Conservation (phyloP, 2,888 invertebrate genomes). For the Aelia acuminata region DNA sequence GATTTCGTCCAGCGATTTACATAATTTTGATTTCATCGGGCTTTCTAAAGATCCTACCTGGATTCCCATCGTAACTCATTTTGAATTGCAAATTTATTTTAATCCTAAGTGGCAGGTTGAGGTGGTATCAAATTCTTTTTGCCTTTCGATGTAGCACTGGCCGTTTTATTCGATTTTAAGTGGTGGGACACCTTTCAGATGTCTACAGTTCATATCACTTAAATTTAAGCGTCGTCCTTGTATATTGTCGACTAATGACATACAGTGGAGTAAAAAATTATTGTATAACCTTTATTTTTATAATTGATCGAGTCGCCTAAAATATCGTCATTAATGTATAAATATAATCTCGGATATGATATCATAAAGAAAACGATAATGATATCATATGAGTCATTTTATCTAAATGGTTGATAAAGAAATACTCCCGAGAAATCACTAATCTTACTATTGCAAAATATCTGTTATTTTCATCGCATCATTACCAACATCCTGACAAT, state of each 20-base stretch:
- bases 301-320: not conserved
- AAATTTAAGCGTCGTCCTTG: no score
- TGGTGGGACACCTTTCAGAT: not conserved
- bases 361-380: not conserved
- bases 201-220: not conserved
- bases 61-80: slow-evolving; percentile 7
- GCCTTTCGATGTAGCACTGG: not conserved
- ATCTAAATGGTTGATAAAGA: not conserved
- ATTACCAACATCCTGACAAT: not conserved
- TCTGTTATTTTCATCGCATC: not conserved
- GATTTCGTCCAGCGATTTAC: not conserved
- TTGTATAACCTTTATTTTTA: no score
- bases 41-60: not conserved
- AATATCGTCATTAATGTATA: not conserved
- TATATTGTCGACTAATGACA: no score
- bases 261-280: no score
- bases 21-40: not conserved
- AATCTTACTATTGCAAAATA: not conserved
- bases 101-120: not conserved
- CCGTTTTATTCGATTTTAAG: not conserved
- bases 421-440: not conserved
- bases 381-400: slow-evolving; percentile 9
- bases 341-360: not conserved
- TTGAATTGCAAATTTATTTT: slow-evolving; percentile 15
- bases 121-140: not conserved